Percentiles rank a stretch among this genome's conserved stretches.
These are phyloP conservation scores for Salticus scenicus DNA, from an alignment of 2,888 invertebrate genomes.

Conservation along the genomic window DNA sequence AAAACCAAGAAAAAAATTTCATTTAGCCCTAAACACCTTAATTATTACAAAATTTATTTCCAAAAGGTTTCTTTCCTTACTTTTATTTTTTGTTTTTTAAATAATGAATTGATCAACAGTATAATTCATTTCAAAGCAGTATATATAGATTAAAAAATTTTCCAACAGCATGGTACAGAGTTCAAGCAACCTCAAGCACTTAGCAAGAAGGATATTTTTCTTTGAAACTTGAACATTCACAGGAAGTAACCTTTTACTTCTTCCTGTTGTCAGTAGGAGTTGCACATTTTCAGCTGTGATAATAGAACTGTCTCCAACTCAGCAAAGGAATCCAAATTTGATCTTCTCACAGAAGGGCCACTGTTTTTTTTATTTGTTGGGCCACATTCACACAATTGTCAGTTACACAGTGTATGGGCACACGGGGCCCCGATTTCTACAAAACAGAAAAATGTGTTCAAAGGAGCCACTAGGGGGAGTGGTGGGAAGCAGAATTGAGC, in stretches of 20 bases:
- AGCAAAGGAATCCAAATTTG: conserved; percentile 40
- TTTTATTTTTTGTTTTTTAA: no score
- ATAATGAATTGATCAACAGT: conserved; percentile 34
- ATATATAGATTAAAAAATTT: conserved; percentile 66
- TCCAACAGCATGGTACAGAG: conserved; percentile 56
- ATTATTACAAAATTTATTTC: conserved; percentile 54
- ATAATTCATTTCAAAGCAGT: conserved; percentile 57
- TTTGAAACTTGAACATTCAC: conserved; percentile 51
- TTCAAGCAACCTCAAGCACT: conserved; percentile 50
- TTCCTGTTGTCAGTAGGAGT: conserved; percentile 18
- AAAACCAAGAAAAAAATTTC: conserved; percentile 41
- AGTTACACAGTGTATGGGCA: conserved; percentile 46
- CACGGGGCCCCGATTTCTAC: conserved; percentile 50
- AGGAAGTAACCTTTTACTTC: conserved; percentile 41
- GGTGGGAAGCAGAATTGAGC: conserved; percentile 66
- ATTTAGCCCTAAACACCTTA: conserved; percentile 56
- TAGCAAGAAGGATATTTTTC: conserved; percentile 29
- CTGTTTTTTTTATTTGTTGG: conserved; percentile 33
- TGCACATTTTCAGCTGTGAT: conserved; percentile 19
- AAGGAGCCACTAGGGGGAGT: conserved; percentile 66
- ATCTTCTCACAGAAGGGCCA: conserved; percentile 43
- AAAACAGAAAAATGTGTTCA: conserved; percentile 32
- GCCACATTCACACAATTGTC: conserved; percentile 60
- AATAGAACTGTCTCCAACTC: conserved; percentile 48
- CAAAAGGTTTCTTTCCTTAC: conserved; percentile 39